Conservation (phyloP, 1,140 invertebrate species). For the Papilio helenus region DNA sequence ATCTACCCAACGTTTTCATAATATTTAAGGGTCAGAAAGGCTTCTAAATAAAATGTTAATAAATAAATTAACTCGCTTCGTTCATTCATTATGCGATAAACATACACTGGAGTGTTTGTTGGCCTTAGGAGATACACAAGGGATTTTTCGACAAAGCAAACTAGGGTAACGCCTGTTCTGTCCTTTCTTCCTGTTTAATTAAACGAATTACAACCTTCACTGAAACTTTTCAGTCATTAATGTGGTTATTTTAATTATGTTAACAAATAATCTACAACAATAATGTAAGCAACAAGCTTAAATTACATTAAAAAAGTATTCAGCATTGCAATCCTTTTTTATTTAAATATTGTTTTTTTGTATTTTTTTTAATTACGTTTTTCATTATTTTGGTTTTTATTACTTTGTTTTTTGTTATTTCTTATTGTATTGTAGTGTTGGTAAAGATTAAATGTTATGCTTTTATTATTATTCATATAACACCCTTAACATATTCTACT, state of each 20-base stretch:
- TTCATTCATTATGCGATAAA: slow-evolving; percentile 2
- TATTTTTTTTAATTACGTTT: no score
- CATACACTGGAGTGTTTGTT: slow-evolving; percentile 56
- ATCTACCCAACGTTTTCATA: background rate
- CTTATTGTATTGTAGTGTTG: no score
- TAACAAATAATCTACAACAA: no score
- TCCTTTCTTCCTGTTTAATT: slow-evolving; percentile 70
- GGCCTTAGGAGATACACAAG: slow-evolving; percentile 51
- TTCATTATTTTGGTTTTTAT: no score
- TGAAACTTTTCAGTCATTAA: slow-evolving; percentile 22
- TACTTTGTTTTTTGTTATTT: no score
- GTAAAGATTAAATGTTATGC: no score
- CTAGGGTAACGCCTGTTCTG: slow-evolving; percentile 45
- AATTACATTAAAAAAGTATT: no score
- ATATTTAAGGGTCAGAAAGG: background rate
- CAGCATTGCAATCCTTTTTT: no score
- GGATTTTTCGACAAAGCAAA: slow-evolving; percentile 61
- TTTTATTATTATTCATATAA: no score
- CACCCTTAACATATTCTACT: no score
- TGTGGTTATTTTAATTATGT: slow-evolving; percentile 28
- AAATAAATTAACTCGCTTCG: background rate
- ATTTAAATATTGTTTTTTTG: no score
- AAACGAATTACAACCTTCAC: slow-evolving; percentile 52
- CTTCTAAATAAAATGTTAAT: background rate
- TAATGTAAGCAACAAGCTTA: no score